Base-by-base conservation (phyloP, 2,113 vertebrate genomes). In the Peromyscus polionotus region DNA sequence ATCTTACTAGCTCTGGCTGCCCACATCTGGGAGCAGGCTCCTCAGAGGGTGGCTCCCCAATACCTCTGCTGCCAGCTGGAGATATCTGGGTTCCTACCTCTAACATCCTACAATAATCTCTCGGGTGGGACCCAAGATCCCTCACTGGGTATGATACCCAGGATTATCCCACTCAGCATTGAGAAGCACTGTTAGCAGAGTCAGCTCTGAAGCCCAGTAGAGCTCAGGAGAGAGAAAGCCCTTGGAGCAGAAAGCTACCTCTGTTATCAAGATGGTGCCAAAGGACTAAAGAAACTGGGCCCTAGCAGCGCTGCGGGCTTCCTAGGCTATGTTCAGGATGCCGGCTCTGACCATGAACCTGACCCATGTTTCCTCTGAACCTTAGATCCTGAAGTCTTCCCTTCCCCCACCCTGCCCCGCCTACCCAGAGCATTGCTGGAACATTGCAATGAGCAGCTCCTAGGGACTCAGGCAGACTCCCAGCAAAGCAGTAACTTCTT, bases 401-500 rank as follows among this genome's bases (percentile, higher is more conserved):
- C 72, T 13, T 2, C 36, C 59, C 79, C 48, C 0, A 22, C 2
- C 31, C 51, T 42, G 5, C 26, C 42, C 10, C 42, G 22, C 13
- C 87, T 13, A 48, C 76, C 31, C 33, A 36, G 45, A 79, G 24
- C 33, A 33, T 12, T 45, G 63, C 80, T 63, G 72, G 1, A 42
- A 42, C 42, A 31, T 14, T 48, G 65, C 81, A 67, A 68, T 1
- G 5, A 75, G 16, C 11, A 26, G 42, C 13, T 96, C 65, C 22
- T 67, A 11, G 33, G 24, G 39, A 45, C 22, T 61, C 51, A 45
- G 77, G 54, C 75, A 84, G 80, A 95, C 28, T 85, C 48, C 75
- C 88, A 75, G 57, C 19, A 72, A 89, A 95, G 86, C 91, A 79
- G 2, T 72, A 85, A 89, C 83, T 83, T 89, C 31, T 76, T 57